Evolutionary conservation across 2,797 vertebrate genomes (phyloP), one percentile per base, ranked within the genome.

Genomic region (Erethizon dorsatum): DNA sequence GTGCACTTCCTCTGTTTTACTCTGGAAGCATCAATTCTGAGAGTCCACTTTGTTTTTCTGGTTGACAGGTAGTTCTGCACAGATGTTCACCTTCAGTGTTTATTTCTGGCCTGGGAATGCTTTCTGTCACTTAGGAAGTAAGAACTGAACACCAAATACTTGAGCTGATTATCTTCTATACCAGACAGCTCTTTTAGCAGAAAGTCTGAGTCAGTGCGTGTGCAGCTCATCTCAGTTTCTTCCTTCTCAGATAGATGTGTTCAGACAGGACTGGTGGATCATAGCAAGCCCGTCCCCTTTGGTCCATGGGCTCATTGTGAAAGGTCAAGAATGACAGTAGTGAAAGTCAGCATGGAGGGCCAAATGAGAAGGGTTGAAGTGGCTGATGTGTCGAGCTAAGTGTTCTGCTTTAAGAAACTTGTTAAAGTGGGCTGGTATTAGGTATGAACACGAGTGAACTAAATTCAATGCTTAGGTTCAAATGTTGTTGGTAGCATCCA

Each of bases 391-490:
- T n/a, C 65, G 33, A 17, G 33, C n/a, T 59, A 41, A 77, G n/a
- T 41, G 20, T 45, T 93, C 37, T 50, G 45, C 52, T 86, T 84
- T 71, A 78, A 90, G 61, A 86, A 88, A 90, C 56, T 65, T 69
- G 61, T 11, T 69, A 77, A 73, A 94, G 20, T 17, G 79, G 6
- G 59, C 56, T 88, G 31, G 28, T 57, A 22, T 33, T 45, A 75
- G 54, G 45, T 13, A 11, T 80, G 52, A 73, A 95, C 77, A 63
- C 17, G 26, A 91, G 45, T 73, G 41, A 88, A 45, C 33, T 78
- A 96, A 83, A 93, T 71, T 75, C 31, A 93, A 13, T 63, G 78
- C 9, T 67, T 96, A 88, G 90, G 77, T 96, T 63, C 56, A 79
- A 17, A 45, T 78, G 79, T 77, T 77, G 67, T 80, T 85, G 50